These are phyloP conservation scores for Trachelus stipa DNA, from an alignment of 2,888 invertebrate species.

Conservation along the genomic window DNA sequence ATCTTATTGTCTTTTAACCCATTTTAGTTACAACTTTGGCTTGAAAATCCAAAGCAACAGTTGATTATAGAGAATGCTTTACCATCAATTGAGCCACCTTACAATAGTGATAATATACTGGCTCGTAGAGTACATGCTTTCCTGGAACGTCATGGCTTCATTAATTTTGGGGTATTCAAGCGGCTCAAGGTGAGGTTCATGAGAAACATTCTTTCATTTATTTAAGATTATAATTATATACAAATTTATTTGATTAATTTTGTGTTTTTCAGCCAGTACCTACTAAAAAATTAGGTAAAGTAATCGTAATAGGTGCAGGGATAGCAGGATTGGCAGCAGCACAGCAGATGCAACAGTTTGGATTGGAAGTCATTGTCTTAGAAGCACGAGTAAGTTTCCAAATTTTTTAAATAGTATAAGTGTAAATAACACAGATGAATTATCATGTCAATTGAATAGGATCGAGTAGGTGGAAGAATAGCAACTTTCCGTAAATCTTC, in stretches of 20 bases:
- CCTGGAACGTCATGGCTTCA: constrained; percentile 94
- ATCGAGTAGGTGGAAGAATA: constrained; percentile 96
- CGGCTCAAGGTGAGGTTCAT: constrained; percentile 77
- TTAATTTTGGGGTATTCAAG: constrained; percentile 97
- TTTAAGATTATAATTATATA: constrained; percentile 13
- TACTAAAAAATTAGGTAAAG: constrained; percentile 69
- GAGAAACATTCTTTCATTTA: background rate
- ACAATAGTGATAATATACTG: constrained; percentile 89
- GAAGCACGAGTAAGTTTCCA: constrained; percentile 74
- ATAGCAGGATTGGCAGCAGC: constrained; percentile 96
- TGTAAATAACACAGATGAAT: background rate
- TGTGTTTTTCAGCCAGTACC: constrained; percentile 61
- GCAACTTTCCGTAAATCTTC: constrained; percentile 94
- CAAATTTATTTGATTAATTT: constrained; percentile 20
- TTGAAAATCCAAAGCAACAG: constrained; percentile 94
- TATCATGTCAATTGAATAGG: constrained; percentile 65
- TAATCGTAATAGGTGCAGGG: constrained; percentile 80
- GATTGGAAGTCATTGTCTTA: constrained; percentile 92
- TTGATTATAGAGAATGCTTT: constrained; percentile 84
- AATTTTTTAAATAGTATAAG: background rate
- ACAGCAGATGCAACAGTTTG: constrained; percentile 94
- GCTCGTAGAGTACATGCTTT: constrained; percentile 89
- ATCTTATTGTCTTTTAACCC: constrained; percentile 15
- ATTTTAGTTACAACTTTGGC: constrained; percentile 87
- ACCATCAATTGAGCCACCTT: constrained; percentile 88